phyloP scores from a whole-genome alignment of 2,888 invertebrate species.

The Schrankia costaestrigalis region DNA sequence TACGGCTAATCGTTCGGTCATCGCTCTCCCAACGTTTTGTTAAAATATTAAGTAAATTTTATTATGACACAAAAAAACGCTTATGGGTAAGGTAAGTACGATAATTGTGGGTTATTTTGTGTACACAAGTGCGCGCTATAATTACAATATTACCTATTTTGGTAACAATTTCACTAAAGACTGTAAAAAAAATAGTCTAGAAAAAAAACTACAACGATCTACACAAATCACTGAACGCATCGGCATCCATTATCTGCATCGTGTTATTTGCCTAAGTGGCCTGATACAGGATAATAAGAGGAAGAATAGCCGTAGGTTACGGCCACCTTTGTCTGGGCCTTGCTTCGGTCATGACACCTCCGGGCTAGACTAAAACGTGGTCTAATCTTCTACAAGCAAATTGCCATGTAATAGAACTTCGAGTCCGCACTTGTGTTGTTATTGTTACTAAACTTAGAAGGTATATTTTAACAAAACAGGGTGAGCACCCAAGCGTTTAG shows the following conservation, averaged over 20 bases:
- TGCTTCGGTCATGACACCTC: conserved; percentile 48
- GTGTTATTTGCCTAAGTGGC: conserved; percentile 62
- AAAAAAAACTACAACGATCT: conserved; percentile 16
- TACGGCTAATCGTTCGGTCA: conserved; percentile 70
- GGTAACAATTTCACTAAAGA: conserved; percentile 27
- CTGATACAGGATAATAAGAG: conserved; percentile 49
- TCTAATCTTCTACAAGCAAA: conserved; percentile 42
- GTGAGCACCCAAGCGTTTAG: conserved; percentile 44
- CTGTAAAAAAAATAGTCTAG: conserved; percentile 21
- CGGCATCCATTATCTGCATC: conserved; percentile 45
- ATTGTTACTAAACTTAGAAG: too few relatives aligned
- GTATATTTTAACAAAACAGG: conserved; percentile 32
- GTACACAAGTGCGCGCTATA: conserved; percentile 58
- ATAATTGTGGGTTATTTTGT: conserved; percentile 46
- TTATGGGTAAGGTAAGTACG: conserved; percentile 60
- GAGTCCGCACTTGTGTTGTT: conserved; percentile 14
- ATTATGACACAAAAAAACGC: conserved; percentile 39
- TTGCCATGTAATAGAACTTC: conserved; percentile 38
- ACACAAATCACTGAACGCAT: conserved; percentile 40
- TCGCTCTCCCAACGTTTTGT: conserved; percentile 61
- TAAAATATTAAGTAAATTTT: conserved; percentile 49
- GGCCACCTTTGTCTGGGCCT: conserved; percentile 44
- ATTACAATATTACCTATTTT: conserved; percentile 60
- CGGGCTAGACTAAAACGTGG: conserved; percentile 47
- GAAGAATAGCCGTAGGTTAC: conserved; percentile 45